Evolutionary conservation across 2,888 invertebrate genomes (phyloP).

Genomic region (Parnassius apollo): DNA sequence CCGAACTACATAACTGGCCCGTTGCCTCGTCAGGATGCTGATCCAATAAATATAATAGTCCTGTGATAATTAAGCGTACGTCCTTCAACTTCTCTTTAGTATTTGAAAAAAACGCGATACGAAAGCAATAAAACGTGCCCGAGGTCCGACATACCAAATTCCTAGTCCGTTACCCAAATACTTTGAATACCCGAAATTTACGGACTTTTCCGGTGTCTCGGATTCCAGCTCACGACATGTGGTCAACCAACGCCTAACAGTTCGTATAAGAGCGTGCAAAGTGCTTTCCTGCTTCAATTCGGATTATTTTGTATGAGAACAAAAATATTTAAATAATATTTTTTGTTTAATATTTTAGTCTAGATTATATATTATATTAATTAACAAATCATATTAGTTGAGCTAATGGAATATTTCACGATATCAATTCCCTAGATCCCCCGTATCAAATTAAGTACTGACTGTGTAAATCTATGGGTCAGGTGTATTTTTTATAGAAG

Average conservation of each 20-base stretch:
- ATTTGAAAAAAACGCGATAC: slow-evolving; percentile 50
- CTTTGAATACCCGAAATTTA: slow-evolving; percentile 58
- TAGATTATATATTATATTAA: no score
- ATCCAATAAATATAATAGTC: no score
- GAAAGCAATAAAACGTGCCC: slow-evolving; percentile 62
- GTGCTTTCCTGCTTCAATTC: slow-evolving; percentile 3
- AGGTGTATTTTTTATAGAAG: no score
- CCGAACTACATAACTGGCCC: no score
- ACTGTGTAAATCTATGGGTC: no score
- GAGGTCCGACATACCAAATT: slow-evolving; percentile 49
- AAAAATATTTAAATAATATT: not conserved
- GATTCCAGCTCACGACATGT: slow-evolving; percentile 53
- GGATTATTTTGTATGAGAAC: slow-evolving; percentile 1
- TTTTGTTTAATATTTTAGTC: no score
- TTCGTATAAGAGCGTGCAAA: not conserved
- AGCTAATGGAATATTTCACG: no score
- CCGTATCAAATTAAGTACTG: no score
- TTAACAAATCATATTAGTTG: no score
- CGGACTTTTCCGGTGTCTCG: slow-evolving; percentile 60
- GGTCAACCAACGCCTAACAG: slow-evolving; percentile 38
- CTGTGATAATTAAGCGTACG: slow-evolving; percentile 32
- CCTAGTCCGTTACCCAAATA: slow-evolving; percentile 52
- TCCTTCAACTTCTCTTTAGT: slow-evolving; percentile 34
- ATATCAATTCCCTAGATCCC: no score
- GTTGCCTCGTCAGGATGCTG: no score